Evolutionary conservation across 2,888 invertebrate genomes (phyloP).

Genomic region (Argynnis bischoffii): DNA sequence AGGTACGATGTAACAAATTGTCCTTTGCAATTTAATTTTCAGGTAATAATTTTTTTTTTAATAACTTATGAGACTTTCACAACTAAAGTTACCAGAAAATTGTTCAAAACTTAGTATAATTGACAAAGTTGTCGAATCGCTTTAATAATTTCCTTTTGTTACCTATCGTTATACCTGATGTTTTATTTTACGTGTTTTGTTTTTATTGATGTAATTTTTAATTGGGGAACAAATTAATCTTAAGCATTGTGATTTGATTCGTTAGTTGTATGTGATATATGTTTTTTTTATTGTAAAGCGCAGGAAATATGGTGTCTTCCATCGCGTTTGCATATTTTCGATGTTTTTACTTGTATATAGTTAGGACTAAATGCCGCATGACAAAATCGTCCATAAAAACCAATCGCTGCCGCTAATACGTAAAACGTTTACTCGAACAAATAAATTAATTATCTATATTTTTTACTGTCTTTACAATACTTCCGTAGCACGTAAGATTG

Average conservation of each 20-base stretch:
- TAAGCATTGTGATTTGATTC: conserved; percentile 78
- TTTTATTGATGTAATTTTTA: conserved; percentile 65
- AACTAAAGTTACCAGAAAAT: conserved; percentile 79
- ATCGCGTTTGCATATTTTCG: conserved; percentile 65
- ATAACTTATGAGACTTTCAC: conserved; percentile 44
- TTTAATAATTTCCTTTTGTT: conserved; percentile 75
- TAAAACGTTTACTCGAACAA: conserved; percentile 63
- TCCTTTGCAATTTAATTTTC: conserved; percentile 16
- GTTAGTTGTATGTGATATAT: conserved; percentile 77
- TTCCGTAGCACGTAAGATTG: conserved; percentile 56
- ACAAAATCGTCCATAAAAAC: conserved; percentile 65
- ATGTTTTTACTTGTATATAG: conserved; percentile 59
- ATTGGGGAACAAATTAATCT: conserved; percentile 79
- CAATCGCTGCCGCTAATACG: conserved; percentile 58
- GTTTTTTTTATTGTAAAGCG: conserved; percentile 60
- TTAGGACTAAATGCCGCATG: conserved; percentile 67
- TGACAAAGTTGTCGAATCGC: conserved; percentile 65
- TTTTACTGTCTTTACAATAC: conserved; percentile 38
- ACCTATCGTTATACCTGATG: conserved; percentile 78
- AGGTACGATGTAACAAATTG: conserved; percentile 22
- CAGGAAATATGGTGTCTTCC: conserved; percentile 74
- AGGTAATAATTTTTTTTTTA: conserved; percentile 28
- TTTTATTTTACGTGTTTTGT: conserved; percentile 65
- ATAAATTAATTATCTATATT: conserved; percentile 42
- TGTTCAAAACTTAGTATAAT: conserved; percentile 74